These are phyloP conservation scores for Oryzias celebensis DNA, from an alignment of 2,113 vertebrate genomes.

Conservation along the genomic window DNA sequence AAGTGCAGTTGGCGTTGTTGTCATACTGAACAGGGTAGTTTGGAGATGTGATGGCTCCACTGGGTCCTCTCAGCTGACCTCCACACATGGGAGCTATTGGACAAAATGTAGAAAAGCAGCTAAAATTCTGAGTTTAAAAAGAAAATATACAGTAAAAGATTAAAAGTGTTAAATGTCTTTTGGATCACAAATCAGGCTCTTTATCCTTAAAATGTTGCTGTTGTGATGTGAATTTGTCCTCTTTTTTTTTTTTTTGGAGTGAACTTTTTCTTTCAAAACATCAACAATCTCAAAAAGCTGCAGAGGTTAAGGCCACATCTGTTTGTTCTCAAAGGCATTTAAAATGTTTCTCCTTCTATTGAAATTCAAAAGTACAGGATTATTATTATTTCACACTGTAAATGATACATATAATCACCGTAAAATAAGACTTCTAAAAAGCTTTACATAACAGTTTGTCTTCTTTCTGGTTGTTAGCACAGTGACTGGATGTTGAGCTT, in stretches of 20 bases:
- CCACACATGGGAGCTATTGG: slow-evolving; percentile 92
- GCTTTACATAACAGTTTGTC: background rate
- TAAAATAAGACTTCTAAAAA: too few relatives aligned
- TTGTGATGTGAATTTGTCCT: background rate
- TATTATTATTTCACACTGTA: too few relatives aligned
- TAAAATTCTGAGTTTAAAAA: background rate
- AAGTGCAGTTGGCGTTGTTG: slow-evolving; percentile 98
- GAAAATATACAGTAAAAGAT: background rate
- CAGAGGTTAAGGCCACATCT: too few relatives aligned
- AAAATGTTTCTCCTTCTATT: too few relatives aligned
- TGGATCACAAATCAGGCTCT: background rate
- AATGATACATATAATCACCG: too few relatives aligned
- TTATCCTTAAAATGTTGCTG: background rate
- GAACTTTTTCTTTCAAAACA: too few relatives aligned
- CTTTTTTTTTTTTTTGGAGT: too few relatives aligned
- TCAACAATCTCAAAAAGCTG: too few relatives aligned
- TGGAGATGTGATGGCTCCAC: slow-evolving; percentile 92
- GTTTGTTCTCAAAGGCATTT: too few relatives aligned
- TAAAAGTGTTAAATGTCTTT: background rate
- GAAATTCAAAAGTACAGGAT: too few relatives aligned
- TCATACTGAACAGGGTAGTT: slow-evolving; percentile 98
- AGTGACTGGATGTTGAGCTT: slow-evolving; percentile 3
- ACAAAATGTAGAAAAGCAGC: background rate
- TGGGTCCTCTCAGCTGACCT: slow-evolving; percentile 87
- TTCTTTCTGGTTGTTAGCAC: background rate